A percentile compares a stretch with the other conserved stretches of the same genome.
Conservation (phyloP, 2,113 vertebrate genomes). For the Petrocephalus zakoni region DNA sequence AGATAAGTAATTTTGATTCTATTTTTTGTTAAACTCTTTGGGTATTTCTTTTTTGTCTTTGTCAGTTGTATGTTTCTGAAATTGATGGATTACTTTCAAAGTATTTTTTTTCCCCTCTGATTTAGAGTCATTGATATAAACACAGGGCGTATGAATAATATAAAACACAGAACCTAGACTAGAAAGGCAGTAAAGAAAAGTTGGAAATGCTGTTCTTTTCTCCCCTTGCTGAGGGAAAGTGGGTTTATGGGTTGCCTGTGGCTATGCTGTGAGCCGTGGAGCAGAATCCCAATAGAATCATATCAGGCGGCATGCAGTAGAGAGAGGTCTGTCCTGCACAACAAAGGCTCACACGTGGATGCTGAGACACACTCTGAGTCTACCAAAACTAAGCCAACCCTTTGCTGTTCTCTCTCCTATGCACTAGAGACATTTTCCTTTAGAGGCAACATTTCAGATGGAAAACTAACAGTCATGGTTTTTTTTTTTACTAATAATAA, state of each 20-base stretch:
- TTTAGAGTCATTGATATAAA: neutral
- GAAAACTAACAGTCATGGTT: neutral
- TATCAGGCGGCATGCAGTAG: neutral
- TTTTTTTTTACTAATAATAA: neutral
- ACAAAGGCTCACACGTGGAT: neutral
- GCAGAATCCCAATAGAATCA: constrained; percentile 14
- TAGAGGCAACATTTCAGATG: neutral
- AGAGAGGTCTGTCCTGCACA: neutral
- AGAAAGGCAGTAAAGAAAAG: neutral
- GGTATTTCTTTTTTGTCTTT: neutral
- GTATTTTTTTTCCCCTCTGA: neutral
- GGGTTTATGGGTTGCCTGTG: constrained; percentile 22
- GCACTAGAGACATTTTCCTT: neutral
- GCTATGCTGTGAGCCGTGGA: constrained; percentile 10
- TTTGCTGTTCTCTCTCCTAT: neutral
- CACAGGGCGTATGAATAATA: neutral
- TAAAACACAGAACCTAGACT: neutral
- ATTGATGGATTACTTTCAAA: neutral
- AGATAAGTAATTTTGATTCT: neutral
- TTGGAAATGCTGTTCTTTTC: neutral
- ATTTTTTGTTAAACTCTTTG: neutral
- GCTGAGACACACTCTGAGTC: neutral
- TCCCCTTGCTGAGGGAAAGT: constrained; percentile 7
- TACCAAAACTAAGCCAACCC: neutral
- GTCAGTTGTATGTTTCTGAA: neutral